These are phyloP conservation scores for Troides oblongomaculatus DNA, from an alignment of 2,888 invertebrate genomes.

Conservation along the genomic window DNA sequence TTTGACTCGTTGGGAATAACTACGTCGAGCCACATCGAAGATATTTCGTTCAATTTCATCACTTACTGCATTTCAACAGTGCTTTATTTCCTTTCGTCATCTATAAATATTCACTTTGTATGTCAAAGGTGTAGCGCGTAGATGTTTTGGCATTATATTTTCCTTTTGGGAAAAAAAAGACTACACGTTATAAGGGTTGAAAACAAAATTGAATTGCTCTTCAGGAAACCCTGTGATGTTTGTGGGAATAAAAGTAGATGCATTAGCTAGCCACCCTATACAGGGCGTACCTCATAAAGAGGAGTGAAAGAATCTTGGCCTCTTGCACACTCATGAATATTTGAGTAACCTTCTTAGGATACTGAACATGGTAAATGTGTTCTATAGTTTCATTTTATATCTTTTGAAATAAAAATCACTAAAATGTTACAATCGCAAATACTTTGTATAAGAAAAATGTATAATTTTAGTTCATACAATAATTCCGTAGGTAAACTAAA, in stretches of 20 bases:
- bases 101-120: conserved; percentile 1
- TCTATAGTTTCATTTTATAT: conserved; percentile 28
- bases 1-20: neutral
- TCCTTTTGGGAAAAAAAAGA: conserved; percentile 8
- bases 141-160: conserved; percentile 1
- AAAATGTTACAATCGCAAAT: conserved; percentile 23
- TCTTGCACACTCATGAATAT: conserved; percentile 36
- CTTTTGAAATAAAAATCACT: conserved; percentile 23
- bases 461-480: conserved; percentile 25
- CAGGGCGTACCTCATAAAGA: conserved; percentile 38
- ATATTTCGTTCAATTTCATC: neutral
- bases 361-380: conserved; percentile 29
- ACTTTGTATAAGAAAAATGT: conserved; percentile 15
- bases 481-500: neutral
- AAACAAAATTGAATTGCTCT: conserved; percentile 66
- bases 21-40: neutral
- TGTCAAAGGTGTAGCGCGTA: neutral
- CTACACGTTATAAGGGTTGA: conserved; percentile 35
- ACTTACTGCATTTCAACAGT: neutral
- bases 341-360: conserved; percentile 31
- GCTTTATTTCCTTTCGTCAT: neutral
- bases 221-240: conserved; percentile 65
- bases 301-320: conserved; percentile 52
- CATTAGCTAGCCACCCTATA: conserved; percentile 58
- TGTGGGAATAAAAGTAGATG: conserved; percentile 64